phyloP scores from a whole-genome alignment of 2,797 vertebrate genomes.

The Artibeus lituratus region DNA sequence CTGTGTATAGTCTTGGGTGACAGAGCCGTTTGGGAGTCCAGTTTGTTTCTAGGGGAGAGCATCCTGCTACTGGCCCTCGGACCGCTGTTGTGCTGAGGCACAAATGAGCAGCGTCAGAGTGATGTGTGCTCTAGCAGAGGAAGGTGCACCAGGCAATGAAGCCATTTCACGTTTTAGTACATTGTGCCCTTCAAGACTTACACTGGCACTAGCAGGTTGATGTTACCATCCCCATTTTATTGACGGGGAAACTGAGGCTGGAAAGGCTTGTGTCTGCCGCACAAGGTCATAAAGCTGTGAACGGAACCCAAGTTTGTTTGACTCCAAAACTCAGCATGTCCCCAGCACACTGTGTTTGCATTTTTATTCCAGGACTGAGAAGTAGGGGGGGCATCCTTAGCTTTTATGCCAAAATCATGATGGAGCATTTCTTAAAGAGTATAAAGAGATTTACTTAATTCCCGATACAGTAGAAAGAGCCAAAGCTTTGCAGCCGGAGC shows the following conservation, averaged over 20 bases:
- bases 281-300: neutral
- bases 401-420: neutral
- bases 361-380: neutral
- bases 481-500: neutral
- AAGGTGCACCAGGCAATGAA: neutral
- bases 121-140: neutral
- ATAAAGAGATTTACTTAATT: neutral
- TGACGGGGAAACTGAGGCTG: constrained; percentile 2
- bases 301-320: neutral
- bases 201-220: neutral
- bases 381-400: neutral
- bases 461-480: neutral
- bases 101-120: neutral
- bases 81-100: neutral
- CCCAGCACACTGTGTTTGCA: neutral
- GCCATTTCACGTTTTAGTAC: neutral
- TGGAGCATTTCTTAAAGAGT: neutral
- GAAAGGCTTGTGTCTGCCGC: neutral
- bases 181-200: neutral
- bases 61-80: neutral
- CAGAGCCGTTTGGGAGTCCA: neutral
- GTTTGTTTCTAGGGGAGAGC: neutral
- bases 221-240: neutral
- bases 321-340: neutral
- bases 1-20: neutral